Conservation (phyloP, 2,888 invertebrate genomes). For the Aphrophora alni region DNA sequence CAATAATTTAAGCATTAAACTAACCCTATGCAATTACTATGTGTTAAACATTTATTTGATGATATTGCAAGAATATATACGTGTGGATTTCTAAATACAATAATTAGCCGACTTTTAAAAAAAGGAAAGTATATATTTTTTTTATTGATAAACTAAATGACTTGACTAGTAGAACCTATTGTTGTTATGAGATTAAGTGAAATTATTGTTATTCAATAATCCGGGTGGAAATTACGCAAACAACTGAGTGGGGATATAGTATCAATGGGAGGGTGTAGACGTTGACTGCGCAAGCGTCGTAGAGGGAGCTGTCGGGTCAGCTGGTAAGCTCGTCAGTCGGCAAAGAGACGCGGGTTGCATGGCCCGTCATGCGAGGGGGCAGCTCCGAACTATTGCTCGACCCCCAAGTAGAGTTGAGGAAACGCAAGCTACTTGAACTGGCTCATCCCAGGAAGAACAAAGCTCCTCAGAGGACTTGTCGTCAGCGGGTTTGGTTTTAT, state of each 20-base stretch:
- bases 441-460: conserved; percentile 65
- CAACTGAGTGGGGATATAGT: conserved; percentile 17
- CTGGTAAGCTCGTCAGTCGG: conserved; percentile 40
- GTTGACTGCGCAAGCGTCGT: conserved; percentile 36
- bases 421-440: conserved; percentile 66
- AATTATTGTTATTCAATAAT: not conserved
- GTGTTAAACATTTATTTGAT: too few species aligned
- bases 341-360: conserved; percentile 42
- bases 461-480: conserved; percentile 64
- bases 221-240: not conserved
- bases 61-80: too few species aligned
- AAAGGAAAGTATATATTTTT: too few species aligned
- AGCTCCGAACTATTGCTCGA: conserved; percentile 80
- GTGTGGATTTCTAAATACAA: too few species aligned
- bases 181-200: not conserved
- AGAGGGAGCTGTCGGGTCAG: conserved; percentile 43
- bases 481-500: conserved; percentile 74
- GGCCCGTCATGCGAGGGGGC: conserved; percentile 66
- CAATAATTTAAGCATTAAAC: too few species aligned
- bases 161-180: too few species aligned
- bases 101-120: too few species aligned
- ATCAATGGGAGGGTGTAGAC: conserved; percentile 36
- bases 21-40: too few species aligned
- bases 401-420: conserved; percentile 72
- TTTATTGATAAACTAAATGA: too few species aligned